phyloP scores from a whole-genome alignment of 2,113 vertebrate species.

The Hemiprocne comata region DNA sequence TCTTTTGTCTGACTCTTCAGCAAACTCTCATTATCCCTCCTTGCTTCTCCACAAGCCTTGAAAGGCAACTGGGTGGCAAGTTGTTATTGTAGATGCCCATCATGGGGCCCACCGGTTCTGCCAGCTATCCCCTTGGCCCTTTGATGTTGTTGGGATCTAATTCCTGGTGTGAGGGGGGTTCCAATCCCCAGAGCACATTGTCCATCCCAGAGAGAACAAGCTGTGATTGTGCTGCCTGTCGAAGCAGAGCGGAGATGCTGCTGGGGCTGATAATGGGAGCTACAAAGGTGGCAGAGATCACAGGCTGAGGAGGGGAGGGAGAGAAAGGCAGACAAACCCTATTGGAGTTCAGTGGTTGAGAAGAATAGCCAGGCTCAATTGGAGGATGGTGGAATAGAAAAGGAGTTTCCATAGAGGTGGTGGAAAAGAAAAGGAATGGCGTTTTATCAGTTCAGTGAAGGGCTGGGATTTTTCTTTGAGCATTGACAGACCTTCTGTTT shows the following conservation, averaged over 20 bases:
- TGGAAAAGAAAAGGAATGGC: slow-evolving; percentile 4
- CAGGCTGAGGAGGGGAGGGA: background rate
- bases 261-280: slow-evolving; percentile 36
- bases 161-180: background rate
- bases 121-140: background rate
- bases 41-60: slow-evolving; percentile 15
- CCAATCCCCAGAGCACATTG: background rate
- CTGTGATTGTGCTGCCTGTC: slow-evolving; percentile 49
- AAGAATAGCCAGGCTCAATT: slow-evolving; percentile 32
- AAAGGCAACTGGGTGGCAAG: slow-evolving; percentile 34
- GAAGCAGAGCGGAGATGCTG: slow-evolving; percentile 11
- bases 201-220: slow-evolving; percentile 24
- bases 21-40: slow-evolving; percentile 19
- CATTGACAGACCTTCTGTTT: background rate
- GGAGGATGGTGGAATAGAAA: slow-evolving; percentile 5
- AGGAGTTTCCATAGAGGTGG: slow-evolving; percentile 36
- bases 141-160: slow-evolving; percentile 35
- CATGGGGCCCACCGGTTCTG: background rate
- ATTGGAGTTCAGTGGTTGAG: slow-evolving; percentile 14
- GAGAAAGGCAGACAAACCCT: background rate
- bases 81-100: slow-evolving; percentile 27
- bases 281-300: slow-evolving; percentile 50
- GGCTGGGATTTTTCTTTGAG: slow-evolving; percentile 23
- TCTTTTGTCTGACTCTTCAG: slow-evolving; percentile 18
- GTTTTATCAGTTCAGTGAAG: background rate